Base-by-base conservation (phyloP, 2,888 invertebrate species). In the Lordiphosa andalusiaca region DNA sequence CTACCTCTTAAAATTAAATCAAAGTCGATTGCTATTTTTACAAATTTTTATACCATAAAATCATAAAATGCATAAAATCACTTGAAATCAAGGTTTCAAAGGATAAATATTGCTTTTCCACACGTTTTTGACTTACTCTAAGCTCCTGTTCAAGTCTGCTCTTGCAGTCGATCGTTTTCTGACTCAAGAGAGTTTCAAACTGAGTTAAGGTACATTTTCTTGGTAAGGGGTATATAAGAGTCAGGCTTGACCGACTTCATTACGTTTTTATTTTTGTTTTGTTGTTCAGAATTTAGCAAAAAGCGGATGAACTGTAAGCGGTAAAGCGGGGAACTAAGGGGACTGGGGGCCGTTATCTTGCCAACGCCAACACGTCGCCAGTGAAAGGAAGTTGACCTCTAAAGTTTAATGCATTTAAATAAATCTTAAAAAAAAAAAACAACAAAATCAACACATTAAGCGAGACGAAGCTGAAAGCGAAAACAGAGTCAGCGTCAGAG, bases 321-420 rank as follows among this genome's bases (percentile, higher is more conserved):
- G 40, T 35, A 38, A 35, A 16, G n/a, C n/a, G 25, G 6, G 48
- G 33, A 16, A 40, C 36, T 41, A 21, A 6, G 40, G 30, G 21
- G 13, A n/a, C 40, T 52, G 64, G 47, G 47, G 66, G 64, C 84
- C 67, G 84, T 81, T 84, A 84, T 76, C 75, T 61, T 55, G 73
- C 53, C 64, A 58, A 56, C 59, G 73, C 54, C 73, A 69, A 73
- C 69, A 68, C 82, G 67, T 48, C 57, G 40, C 67, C 73, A 75
- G 86, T 86, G 84, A 85, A 85, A 85, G 84, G 86, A 86, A 85
- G 86, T 86, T 84, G 84, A 85, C 84, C 84, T 86, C 85, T 84
- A 86, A 86, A 86, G 72, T 80, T 86, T 74, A 84, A 86, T 84
- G 81, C 86, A 85, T 85, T 80, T 86, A 81, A 84, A 83, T 83